Conservation (phyloP, 2,797 vertebrate species). For the Mastacembelus armatus region DNA sequence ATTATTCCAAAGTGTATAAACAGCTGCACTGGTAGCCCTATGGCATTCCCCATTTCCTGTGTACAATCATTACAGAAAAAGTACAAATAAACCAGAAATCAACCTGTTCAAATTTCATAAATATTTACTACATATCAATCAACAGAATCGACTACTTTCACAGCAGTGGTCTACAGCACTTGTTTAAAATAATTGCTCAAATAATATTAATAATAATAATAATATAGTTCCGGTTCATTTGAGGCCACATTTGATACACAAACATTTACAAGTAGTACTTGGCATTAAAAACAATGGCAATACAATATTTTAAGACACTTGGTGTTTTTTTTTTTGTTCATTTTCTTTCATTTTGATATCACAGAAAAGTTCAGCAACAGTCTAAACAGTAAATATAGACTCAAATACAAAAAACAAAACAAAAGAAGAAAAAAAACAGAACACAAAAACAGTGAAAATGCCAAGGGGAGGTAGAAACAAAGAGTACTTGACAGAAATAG, state of each 20-base stretch:
- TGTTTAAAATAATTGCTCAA: constrained; percentile 85
- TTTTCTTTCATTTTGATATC: constrained; percentile 85
- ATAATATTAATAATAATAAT: constrained; percentile 77
- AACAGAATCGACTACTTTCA: constrained; percentile 89
- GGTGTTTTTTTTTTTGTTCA: constrained; percentile 87
- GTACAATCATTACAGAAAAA: too few relatives aligned
- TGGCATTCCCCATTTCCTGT: too few relatives aligned
- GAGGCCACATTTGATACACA: constrained; percentile 92
- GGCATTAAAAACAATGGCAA: constrained; percentile 92
- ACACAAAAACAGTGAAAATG: constrained; percentile 67
- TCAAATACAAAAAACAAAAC: constrained; percentile 84
- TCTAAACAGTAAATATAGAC: constrained; percentile 89
- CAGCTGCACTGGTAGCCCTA: too few relatives aligned
- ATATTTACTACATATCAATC: constrained; percentile 93
- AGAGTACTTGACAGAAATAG: constrained; percentile 54
- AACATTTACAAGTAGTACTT: constrained; percentile 91
- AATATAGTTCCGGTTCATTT: constrained; percentile 85
- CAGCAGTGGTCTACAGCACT: constrained; percentile 91
- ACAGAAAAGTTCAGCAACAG: constrained; percentile 90
- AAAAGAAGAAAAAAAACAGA: constrained; percentile 68
- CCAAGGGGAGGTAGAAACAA: constrained; percentile 76
- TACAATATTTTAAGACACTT: constrained; percentile 96
- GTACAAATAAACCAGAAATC: too few relatives aligned
- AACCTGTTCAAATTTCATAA: constrained; percentile 90
- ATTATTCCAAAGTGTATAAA: too few relatives aligned